Base-by-base conservation (phyloP, 2,888 invertebrate genomes). In the Nymphalis urticae region DNA sequence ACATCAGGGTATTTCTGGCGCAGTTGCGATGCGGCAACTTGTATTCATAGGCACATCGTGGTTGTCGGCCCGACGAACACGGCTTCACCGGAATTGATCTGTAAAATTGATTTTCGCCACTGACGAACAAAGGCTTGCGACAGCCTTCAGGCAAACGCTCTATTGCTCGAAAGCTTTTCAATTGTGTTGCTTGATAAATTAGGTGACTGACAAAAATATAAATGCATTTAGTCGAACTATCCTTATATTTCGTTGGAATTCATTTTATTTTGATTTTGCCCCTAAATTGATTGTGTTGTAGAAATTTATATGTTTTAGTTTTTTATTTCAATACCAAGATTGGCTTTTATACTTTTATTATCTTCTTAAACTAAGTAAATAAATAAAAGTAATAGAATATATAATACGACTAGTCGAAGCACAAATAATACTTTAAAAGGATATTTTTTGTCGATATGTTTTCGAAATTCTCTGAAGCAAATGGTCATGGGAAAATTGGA, bases 21-120 rank as follows among this genome's bases (percentile, higher is more conserved):
- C 77, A 64, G 75, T 68, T 71, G 71, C 70, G 79, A 83, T 83
- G 79, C 76, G 80, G 79, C 76, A 80, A 84, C 84, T 86, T 85
- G 82, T 85, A 86, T 85, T 84, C 83, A 82, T 80, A 81, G 82
- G 72, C 77, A 76, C 78, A 80, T 77, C 79, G 72, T 76, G 76
- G 75, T 78, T 81, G 83, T 79, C 85, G 76, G 75, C 70, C 76
- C 76, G 78, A 77, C 77, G 76, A 79, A 74, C 75, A 79, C 74
- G 76, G 79, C 75, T 79, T 76, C 76, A 72, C 71, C 73, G 77
- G 76, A 81, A 84, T 84, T 83, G 85, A 85, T 84, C 82, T 83
- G 83, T 83, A 80, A 87, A 87, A 87, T 87, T 86, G 85, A 86
- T 88, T 87, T 83, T 84, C 77, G 75, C 71, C 77, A 75, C 74